These are phyloP conservation scores for Tyto alba DNA, from an alignment of 2,113 vertebrate genomes.

Conservation along the genomic window DNA sequence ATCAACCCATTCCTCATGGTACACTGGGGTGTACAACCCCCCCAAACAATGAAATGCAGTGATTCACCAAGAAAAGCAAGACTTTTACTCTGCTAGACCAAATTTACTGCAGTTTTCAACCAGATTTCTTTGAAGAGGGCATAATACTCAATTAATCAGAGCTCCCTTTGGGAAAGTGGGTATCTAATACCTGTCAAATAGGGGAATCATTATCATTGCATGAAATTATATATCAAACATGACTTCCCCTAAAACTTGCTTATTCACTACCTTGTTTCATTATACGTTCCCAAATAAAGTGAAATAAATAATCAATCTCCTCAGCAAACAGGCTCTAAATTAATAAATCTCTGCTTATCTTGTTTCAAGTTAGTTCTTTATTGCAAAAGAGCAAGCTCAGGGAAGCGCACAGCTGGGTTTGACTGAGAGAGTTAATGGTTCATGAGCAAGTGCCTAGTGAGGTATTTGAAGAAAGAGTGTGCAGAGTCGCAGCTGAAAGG, in stretches of 20 bases:
- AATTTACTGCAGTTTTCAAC: neutral
- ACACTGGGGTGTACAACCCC: neutral
- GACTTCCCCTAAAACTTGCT: neutral
- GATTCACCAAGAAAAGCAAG: neutral
- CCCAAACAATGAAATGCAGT: neutral
- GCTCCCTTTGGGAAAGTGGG: neutral
- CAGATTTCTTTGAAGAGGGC: neutral
- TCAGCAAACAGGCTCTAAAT: neutral
- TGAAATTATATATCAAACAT: neutral
- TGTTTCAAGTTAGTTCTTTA: neutral
- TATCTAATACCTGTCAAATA: neutral
- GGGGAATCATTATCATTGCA: neutral
- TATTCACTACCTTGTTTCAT: neutral
- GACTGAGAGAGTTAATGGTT: neutral
- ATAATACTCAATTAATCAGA: neutral
- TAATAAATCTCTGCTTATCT: neutral
- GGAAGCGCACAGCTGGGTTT: neutral
- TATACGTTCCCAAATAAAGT: neutral
- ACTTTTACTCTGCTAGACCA: neutral
- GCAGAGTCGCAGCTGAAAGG: constrained; percentile 18
- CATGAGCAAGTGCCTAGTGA: neutral
- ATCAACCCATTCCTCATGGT: neutral
- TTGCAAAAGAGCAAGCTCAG: neutral
- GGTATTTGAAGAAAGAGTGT: neutral
- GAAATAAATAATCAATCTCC: neutral